Evolutionary conservation across 2,113 vertebrate genomes (phyloP), one percentile per base, ranked within the genome.

Genomic region (Bubo scandiacus): DNA sequence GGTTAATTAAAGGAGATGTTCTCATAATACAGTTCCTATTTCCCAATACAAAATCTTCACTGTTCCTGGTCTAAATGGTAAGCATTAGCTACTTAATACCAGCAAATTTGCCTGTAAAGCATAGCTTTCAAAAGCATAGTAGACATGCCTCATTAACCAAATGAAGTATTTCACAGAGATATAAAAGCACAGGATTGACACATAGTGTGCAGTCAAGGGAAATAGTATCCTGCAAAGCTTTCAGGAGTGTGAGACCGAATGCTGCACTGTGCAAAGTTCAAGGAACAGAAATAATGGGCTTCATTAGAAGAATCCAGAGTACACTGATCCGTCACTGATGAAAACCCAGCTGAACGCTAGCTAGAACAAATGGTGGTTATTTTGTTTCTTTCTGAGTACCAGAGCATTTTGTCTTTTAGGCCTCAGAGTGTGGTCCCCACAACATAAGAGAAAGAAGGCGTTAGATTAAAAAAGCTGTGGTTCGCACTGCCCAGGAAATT

Each of bases 101-200:
- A 38, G n/a, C 61, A 84, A 70, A 91, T 86, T 13, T 84, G 36
- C 65, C 82, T 43, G 15, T 94, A 38, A 93, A 92, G 22, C 65
- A 40, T 61, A 49, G 61, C 85, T 97, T 98, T 81, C 73, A 61
- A 95, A 95, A 94, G 45, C 80, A 32, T 65, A 84, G 68, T 25
- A 90, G 85, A 77, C 72, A 75, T 45, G 72, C 66, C 38, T 95
- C 42, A 5, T 96, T 97, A 92, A 81, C 61, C 84, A 97, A 93
- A 78, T 67, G 57, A 93, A 88, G 63, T 67, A 58, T 94, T 96
- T 95, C 78, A 66, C 86, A 78, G 58, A 97, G 78, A 67, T 83
- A 83, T 77, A 90, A 97, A 94, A 94, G 63, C 73, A 70, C 18
- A 38, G 94, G 93, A 97, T 86, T 96, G 96, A 88, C 92, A 95